Evolutionary conservation across 2,888 invertebrate species (phyloP).

Genomic region (Tillus elongatus): DNA sequence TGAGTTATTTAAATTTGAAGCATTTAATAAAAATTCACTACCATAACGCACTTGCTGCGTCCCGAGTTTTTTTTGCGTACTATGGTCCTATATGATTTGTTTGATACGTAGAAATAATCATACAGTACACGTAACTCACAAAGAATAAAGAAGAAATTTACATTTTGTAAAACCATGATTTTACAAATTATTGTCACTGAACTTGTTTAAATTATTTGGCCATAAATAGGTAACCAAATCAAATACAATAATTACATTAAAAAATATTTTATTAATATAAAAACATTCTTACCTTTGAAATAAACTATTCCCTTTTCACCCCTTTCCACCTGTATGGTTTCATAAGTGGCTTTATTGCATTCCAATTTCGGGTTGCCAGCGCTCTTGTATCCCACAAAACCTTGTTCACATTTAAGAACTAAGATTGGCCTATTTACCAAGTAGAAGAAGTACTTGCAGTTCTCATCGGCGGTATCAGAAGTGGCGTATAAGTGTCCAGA

Average conservation of each 20-base stretch:
- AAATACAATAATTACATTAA: neutral
- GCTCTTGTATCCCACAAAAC: constrained; percentile 87
- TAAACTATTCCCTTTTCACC: constrained; percentile 82
- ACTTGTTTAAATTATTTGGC: too few species aligned
- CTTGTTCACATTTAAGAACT: constrained; percentile 90
- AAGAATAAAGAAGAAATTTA: too few species aligned
- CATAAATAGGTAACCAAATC: too few species aligned
- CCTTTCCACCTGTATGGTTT: constrained; percentile 84
- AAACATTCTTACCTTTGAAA: constrained; percentile 65
- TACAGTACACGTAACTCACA: too few species aligned
- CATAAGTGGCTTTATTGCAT: constrained; percentile 92
- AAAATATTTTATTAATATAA: constrained; percentile 2
- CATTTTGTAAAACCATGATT: too few species aligned
- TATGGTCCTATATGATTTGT: too few species aligned
- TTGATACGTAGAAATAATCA: too few species aligned
- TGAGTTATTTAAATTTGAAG: too few species aligned
- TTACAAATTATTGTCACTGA: too few species aligned
- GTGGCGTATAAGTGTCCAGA: constrained; percentile 91
- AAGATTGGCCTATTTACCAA: constrained; percentile 88
- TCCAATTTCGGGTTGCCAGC: constrained; percentile 71
- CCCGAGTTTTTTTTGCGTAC: too few species aligned
- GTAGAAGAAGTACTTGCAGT: constrained; percentile 89
- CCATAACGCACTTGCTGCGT: too few species aligned
- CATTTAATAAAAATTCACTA: too few species aligned
- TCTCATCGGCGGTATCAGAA: constrained; percentile 72